Base-by-base conservation (phyloP, 2,113 vertebrate species). In the Nibea coibor region DNA sequence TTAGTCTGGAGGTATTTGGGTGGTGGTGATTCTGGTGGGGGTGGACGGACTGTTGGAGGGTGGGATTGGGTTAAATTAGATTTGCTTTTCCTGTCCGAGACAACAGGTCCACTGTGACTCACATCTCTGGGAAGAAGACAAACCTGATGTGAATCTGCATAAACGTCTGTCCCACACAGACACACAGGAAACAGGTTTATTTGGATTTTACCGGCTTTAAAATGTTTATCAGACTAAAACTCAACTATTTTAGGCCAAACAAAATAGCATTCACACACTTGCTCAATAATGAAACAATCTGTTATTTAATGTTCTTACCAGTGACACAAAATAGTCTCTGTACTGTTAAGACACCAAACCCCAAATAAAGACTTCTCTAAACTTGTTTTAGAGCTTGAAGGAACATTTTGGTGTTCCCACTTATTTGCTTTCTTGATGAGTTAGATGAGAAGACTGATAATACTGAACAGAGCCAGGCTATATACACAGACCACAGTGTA, bases 1-100 rank as follows among this genome's bases (percentile, higher is more conserved):
- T 93, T 92, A 92, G 87, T 77, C 85, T 81, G 61, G 75, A 87
- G 89, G 88, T 86, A 92, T 91, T 90, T 82, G 78, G 78, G 81
- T 57, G 70, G 61, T 72, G 69, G 14, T 75, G 69, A 9, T 69
- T 59, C 9, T 64, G 57, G 56, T 57, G 26, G 24, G 2, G 53
- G 42, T 6, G 15, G 31, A 43, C 39, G 59, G 64, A 11, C 50
- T 15, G n/a, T 16, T 22, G 61, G 45, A n/a, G 59, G 72, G 64
- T 16, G 67, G 81, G 82, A 64, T 80, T 48, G 80, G 77, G 51
- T 81, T 85, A 81, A 91, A 93, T 86, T 91, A 80, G 87, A 91
- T 92, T 87, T 90, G 81, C n/a, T 90, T 72, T 89, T 90, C 71
- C 78, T 76, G 82, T 80, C 80, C 61, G 20, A 56, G 72, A 93